Conservation (phyloP, 2,888 invertebrate genomes). For the Abrostola tripartita region DNA sequence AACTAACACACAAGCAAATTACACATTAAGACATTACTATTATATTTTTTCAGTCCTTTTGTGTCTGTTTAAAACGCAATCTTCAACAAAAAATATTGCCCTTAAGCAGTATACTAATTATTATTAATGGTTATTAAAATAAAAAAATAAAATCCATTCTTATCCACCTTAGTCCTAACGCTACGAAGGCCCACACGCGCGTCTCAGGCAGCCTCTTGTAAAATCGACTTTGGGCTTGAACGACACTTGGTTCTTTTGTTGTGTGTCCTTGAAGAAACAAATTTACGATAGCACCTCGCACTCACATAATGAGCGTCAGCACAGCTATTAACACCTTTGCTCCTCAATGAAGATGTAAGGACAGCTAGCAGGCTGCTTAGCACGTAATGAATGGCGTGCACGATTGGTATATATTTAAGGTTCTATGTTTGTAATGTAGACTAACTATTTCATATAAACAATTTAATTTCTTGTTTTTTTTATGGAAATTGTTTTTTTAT, state of each 20-base stretch:
- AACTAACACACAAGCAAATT: no score
- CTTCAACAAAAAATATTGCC: no score
- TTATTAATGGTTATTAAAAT: neutral
- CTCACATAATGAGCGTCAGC: conserved; percentile 80
- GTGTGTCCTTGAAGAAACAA: conserved; percentile 80
- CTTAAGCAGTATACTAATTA: no score
- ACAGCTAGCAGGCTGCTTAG: conserved; percentile 21
- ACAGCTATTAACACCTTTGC: conserved; percentile 83
- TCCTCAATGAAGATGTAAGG: conserved; percentile 78
- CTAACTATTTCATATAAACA: no score
- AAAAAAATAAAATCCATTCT: conserved; percentile 13
- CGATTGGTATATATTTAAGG: conserved; percentile 4
- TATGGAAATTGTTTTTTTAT: no score
- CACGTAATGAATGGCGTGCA: conserved; percentile 12
- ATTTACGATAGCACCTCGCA: conserved; percentile 82
- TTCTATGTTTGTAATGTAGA: no score
- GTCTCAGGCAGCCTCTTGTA: conserved; percentile 83
- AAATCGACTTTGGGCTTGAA: conserved; percentile 84
- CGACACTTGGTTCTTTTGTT: conserved; percentile 84
- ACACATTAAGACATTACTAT: no score
- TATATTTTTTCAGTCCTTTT: no score
- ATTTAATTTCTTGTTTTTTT: no score
- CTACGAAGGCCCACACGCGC: conserved; percentile 82
- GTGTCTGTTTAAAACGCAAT: no score
- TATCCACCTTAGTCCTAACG: conserved; percentile 65